Percentiles rank a stretch among this genome's conserved stretches.
These are phyloP conservation scores for Delphinus delphis DNA, from an alignment of 2,113 vertebrate genomes.

Conservation along the genomic window DNA sequence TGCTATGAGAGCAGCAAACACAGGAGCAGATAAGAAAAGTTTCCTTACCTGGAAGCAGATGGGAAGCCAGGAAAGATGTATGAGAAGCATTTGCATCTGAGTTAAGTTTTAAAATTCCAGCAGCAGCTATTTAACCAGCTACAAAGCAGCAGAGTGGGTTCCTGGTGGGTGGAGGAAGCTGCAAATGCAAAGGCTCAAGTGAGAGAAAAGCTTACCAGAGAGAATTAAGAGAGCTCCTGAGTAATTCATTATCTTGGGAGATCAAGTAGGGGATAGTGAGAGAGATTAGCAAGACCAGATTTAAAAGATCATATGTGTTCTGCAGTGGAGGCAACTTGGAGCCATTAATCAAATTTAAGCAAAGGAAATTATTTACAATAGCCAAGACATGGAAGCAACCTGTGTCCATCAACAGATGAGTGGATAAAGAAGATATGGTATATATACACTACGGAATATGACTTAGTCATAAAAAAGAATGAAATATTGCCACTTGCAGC, in stretches of 20 bases:
- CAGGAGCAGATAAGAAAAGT: background rate
- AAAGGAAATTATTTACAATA: background rate
- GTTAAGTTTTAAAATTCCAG: constrained; percentile 12
- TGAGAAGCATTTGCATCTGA: background rate
- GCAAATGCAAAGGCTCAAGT: background rate
- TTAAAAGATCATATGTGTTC: background rate
- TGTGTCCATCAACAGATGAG: background rate
- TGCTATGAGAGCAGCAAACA: background rate
- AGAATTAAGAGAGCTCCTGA: background rate
- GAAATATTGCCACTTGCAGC: background rate
- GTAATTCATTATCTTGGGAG: background rate
- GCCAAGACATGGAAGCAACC: background rate
- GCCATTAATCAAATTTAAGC: background rate
- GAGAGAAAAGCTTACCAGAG: background rate
- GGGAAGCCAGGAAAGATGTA: background rate
- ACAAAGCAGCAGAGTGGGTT: background rate
- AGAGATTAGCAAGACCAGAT: background rate
- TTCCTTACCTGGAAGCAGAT: background rate
- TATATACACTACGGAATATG: background rate
- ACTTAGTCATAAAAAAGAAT: background rate
- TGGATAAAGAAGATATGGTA: background rate
- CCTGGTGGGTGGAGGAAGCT: background rate
- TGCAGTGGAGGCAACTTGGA: background rate
- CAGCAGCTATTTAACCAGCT: background rate
- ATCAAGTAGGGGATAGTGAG: background rate